Conservation (phyloP, 2,797 vertebrate genomes). For the Spatula clypeata region DNA sequence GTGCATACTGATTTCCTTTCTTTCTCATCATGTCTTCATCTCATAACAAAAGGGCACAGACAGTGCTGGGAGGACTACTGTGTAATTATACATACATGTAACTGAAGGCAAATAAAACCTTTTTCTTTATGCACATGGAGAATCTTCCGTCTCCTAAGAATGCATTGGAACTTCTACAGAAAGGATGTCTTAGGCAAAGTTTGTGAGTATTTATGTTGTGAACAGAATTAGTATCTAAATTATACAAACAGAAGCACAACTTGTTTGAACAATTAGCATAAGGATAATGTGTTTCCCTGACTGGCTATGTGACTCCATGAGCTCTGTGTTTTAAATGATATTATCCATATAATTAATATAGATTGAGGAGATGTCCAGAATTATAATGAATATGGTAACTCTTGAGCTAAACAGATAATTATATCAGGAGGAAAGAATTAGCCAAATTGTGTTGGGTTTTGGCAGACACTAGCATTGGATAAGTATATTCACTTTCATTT, state of each 20-base stretch:
- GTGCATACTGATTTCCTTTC: neutral
- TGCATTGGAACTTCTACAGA: neutral
- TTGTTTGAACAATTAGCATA: conserved; percentile 27
- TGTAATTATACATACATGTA: neutral
- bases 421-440: conserved; percentile 70
- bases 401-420: conserved; percentile 60
- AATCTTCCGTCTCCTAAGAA: neutral
- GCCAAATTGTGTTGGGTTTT: conserved; percentile 57
- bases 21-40: neutral
- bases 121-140: neutral
- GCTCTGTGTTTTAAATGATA: conserved; percentile 52
- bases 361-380: conserved; percentile 65
- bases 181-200: neutral
- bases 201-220: neutral
- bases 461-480: conserved; percentile 6
- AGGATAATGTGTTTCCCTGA: conserved; percentile 47
- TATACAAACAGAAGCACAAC: neutral
- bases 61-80: neutral
- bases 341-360: conserved; percentile 64
- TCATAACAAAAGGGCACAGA: neutral
- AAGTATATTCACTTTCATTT: conserved; percentile 6
- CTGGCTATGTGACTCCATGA: neutral
- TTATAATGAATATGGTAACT: conserved; percentile 61
- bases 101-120: neutral
- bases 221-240: neutral